These are phyloP conservation scores for Rousettus leschenaultii DNA, from an alignment of 2,113 vertebrate species.

Conservation along the genomic window DNA sequence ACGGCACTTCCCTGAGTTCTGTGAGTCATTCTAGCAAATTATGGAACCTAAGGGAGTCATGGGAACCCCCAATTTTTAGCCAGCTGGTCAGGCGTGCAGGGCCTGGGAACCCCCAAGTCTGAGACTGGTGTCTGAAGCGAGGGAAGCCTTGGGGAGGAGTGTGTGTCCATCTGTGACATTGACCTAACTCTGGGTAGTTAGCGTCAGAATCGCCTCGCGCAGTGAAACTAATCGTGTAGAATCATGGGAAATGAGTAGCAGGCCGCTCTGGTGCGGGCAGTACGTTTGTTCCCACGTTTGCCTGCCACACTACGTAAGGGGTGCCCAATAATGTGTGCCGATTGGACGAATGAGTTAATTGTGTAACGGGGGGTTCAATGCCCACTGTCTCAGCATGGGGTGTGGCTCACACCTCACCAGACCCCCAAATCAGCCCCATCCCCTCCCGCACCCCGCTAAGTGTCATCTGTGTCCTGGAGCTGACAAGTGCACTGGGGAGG, in stretches of 20 bases:
- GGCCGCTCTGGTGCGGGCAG: accelerated
- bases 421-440: neutral
- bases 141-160: neutral
- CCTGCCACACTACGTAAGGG: neutral
- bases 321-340: neutral
- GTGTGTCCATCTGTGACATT: neutral
- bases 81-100: neutral
- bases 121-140: neutral
- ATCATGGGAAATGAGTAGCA: neutral
- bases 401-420: neutral
- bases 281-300: neutral
- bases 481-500: neutral
- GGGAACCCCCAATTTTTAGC: neutral
- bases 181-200: neutral
- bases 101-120: neutral
- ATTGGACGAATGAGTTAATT: neutral
- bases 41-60: neutral
- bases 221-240: accelerated
- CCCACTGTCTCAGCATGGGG: neutral
- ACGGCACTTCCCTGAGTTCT: neutral
- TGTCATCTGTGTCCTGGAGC: neutral
- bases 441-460: neutral
- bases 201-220: neutral
- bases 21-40: neutral
- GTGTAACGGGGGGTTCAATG: no score